A percentile compares a stretch with the other conserved stretches of the same genome.
Evolutionary conservation across 2,888 invertebrate genomes (phyloP).

Genomic region (Trissolcus brochymenae): DNA sequence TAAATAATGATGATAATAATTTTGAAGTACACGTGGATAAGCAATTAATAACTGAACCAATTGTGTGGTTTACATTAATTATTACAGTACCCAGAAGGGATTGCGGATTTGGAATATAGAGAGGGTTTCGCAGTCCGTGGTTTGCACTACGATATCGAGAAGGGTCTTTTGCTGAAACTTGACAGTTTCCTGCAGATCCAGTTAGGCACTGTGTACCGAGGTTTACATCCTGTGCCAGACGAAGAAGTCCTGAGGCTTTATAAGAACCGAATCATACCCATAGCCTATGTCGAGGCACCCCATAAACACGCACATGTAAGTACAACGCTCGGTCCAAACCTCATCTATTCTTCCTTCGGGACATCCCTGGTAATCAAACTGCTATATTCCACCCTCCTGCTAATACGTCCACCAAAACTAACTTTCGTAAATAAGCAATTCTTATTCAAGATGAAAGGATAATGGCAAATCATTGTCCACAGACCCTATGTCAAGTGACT

Average conservation of each 20-base stretch:
- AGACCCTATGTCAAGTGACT: constrained; percentile 1
- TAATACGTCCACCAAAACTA: constrained; percentile 21
- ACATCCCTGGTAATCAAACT: constrained; percentile 22
- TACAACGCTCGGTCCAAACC: constrained; percentile 34
- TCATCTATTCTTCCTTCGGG: constrained; percentile 37
- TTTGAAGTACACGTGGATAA: background rate
- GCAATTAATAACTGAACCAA: constrained; percentile 14
- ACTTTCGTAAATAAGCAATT: constrained; percentile 22
- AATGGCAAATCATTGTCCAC: constrained; percentile 23
- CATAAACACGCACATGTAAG: constrained; percentile 84
- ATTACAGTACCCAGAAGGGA: constrained; percentile 91
- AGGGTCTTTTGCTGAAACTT: constrained; percentile 93
- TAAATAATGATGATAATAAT: background rate
- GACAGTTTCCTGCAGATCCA: constrained; percentile 98
- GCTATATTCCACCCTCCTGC: constrained; percentile 26
- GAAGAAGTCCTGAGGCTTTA: constrained; percentile 91
- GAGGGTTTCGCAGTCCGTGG: constrained; percentile 97
- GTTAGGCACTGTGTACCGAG: constrained; percentile 94
- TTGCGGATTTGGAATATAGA: constrained; percentile 88
- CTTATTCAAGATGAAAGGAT: constrained; percentile 14
- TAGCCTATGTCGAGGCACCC: constrained; percentile 90
- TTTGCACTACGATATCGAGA: constrained; percentile 98
- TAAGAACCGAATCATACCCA: constrained; percentile 90
- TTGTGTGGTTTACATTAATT: constrained; percentile 36
- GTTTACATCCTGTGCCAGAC: constrained; percentile 87